Percentiles rank a stretch among this genome's conserved stretches.
phyloP scores from a whole-genome alignment of 2,113 vertebrate species.

The Synodontis membranacea region DNA sequence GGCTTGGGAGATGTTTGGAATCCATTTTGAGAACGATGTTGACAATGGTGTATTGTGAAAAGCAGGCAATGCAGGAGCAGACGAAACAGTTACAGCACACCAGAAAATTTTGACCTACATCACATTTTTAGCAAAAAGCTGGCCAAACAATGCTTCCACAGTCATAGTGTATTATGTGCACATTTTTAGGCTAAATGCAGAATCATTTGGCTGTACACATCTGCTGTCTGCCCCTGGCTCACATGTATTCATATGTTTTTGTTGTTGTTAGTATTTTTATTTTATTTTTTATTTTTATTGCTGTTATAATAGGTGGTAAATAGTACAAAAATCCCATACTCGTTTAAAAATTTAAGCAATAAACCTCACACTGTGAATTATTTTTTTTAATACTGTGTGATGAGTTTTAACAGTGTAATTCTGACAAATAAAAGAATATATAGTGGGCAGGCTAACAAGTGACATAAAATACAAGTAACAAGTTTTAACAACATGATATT shows the following conservation, averaged over 20 bases:
- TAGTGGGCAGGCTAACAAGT: neutral
- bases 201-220: too few species aligned
- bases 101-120: neutral
- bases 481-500: neutral
- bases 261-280: too few species aligned
- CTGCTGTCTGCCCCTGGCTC: too few species aligned
- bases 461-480: neutral
- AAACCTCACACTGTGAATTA: neutral
- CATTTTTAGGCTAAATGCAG: too few species aligned
- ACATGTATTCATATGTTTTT: too few species aligned
- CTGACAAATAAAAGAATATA: neutral
- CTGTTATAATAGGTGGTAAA: neutral
- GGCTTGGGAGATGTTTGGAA: too few species aligned
- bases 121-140: neutral
- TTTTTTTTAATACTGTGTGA: neutral
- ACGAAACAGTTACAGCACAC: neutral
- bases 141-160: neutral
- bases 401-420: neutral
- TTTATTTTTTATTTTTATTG: neutral
- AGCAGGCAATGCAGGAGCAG: too few species aligned
- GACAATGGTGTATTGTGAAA: too few species aligned
- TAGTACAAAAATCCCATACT: neutral
- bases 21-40: too few species aligned
- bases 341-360: neutral
- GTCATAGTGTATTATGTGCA: too few species aligned